Conservation (phyloP, 2,797 vertebrate genomes). For the Pogoniulus pusillus region DNA sequence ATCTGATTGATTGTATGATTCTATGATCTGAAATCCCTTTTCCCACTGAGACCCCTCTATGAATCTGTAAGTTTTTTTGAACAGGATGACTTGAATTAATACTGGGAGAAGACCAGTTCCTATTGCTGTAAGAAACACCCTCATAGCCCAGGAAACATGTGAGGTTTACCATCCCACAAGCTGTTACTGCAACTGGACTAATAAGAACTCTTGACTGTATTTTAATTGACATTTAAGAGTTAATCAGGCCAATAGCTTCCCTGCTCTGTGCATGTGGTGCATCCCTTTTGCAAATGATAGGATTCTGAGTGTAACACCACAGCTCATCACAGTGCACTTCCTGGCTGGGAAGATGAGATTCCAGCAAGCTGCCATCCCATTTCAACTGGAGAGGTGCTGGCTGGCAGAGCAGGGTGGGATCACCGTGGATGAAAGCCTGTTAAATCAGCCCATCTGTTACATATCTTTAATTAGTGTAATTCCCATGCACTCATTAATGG, state of each 20-base stretch:
- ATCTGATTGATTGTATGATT: too few relatives aligned
- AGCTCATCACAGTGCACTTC: rapidly evolving
- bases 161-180: not conserved
- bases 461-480: not conserved
- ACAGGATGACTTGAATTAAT: not conserved
- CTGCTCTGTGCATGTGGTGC: not conserved
- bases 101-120: not conserved
- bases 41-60: too few relatives aligned
- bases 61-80: not conserved
- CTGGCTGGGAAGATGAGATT: not conserved
- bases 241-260: not conserved
- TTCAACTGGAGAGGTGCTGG: not conserved
- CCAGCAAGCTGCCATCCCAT: not conserved
- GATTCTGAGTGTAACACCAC: not conserved
- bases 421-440: not conserved
- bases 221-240: not conserved
- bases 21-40: not conserved
- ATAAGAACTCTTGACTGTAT: not conserved
- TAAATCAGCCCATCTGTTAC: not conserved
- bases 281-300: not conserved
- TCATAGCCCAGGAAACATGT: not conserved
- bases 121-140: not conserved
- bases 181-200: not conserved
- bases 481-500: not conserved
- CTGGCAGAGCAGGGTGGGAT: not conserved